Evolutionary conservation across 2,113 vertebrate genomes (phyloP).

Genomic region (Menidia beryllina): DNA sequence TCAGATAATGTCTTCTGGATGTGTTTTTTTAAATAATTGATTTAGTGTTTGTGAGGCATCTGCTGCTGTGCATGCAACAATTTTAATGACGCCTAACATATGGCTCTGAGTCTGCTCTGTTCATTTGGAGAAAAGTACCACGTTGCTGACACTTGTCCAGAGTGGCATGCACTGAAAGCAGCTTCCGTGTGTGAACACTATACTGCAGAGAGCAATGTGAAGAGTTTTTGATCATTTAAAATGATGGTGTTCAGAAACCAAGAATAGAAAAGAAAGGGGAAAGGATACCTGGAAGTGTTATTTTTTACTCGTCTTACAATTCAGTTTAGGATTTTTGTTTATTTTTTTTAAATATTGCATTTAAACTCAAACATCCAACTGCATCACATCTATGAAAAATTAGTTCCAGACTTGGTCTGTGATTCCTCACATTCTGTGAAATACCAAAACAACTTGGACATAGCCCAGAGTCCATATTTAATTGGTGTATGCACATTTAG

Average conservation of each 20-base stretch:
- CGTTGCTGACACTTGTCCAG: conserved; percentile 23
- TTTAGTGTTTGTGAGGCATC: conserved; percentile 46
- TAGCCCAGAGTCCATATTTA: too few relatives aligned
- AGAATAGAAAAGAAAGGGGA: not conserved
- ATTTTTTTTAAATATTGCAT: too few relatives aligned
- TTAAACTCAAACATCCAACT: too few relatives aligned
- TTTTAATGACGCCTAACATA: conserved; percentile 50
- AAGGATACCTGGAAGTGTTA: too few relatives aligned
- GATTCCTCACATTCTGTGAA: too few relatives aligned
- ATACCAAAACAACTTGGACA: too few relatives aligned
- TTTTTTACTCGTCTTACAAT: too few relatives aligned
- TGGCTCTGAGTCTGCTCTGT: conserved; percentile 36
- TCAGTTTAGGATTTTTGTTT: too few relatives aligned
- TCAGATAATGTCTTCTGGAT: conserved; percentile 28
- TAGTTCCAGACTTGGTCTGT: too few relatives aligned
- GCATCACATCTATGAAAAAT: too few relatives aligned
- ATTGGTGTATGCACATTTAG: too few relatives aligned
- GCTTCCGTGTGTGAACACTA: not conserved
- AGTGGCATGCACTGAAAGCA: conserved; percentile 1
- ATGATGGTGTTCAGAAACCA: not conserved
- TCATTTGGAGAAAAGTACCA: conserved; percentile 35
- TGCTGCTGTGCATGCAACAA: conserved; percentile 36
- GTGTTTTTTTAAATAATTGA: not conserved
- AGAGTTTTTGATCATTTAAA: conserved; percentile 8
- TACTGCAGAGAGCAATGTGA: not conserved